phyloP scores from a whole-genome alignment of 2,797 vertebrate species.

The Toxotes lorentzi region DNA sequence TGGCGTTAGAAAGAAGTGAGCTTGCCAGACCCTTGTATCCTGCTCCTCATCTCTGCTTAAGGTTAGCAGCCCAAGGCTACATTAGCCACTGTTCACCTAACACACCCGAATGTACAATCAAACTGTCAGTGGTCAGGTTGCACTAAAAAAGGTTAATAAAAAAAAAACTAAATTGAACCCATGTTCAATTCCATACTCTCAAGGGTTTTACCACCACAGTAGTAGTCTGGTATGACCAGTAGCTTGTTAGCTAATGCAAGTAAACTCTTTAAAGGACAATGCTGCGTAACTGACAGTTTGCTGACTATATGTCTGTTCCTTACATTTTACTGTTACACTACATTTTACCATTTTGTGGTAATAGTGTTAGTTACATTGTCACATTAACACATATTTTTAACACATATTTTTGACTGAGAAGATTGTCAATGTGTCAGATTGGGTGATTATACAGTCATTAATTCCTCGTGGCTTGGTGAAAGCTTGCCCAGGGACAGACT shows the following conservation, averaged over 20 bases:
- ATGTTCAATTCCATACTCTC: not conserved
- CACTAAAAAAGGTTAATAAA: too few species aligned
- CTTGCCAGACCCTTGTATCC: constrained; percentile 14
- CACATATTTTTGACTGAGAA: too few species aligned
- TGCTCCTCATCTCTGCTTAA: not conserved
- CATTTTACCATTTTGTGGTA: not conserved
- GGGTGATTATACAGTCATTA: too few species aligned
- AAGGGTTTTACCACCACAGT: not conserved
- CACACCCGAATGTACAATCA: not conserved
- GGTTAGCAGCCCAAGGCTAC: not conserved
- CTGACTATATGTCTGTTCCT: too few species aligned
- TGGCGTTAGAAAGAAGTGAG: constrained; percentile 17
- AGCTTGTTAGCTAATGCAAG: not conserved
- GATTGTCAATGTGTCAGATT: too few species aligned
- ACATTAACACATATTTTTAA: too few species aligned
- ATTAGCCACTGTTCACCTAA: not conserved
- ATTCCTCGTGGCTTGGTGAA: too few species aligned
- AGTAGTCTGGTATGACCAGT: not conserved
- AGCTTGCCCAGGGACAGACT: too few species aligned
- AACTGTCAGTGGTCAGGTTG: not conserved
- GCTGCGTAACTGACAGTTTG: not conserved
- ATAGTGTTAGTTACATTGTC: too few species aligned
- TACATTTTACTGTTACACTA: too few species aligned
- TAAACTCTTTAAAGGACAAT: not conserved
- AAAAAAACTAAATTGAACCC: not conserved